Evolutionary conservation across 2,888 invertebrate species (phyloP).

Genomic region (Spicauda simplicius): DNA sequence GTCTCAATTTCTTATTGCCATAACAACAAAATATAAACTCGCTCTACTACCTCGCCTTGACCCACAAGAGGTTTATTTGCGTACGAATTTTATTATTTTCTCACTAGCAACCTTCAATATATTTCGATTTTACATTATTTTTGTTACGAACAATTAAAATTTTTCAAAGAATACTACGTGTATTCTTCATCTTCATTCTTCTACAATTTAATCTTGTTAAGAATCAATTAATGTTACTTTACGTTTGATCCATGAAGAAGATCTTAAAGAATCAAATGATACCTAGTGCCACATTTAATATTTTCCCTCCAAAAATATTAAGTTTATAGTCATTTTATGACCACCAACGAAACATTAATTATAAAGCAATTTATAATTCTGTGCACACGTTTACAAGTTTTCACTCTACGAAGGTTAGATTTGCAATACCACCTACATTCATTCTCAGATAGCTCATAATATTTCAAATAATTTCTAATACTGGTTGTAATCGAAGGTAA

Average conservation of each 20-base stretch:
- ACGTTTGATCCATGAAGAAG: no score
- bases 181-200: no score
- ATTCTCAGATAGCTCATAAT: slow-evolving; percentile 18
- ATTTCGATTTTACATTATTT: slow-evolving; percentile 3
- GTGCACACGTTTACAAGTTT: slow-evolving; percentile 7
- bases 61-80: slow-evolving; percentile 14
- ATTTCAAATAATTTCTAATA: slow-evolving; percentile 30
- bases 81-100: slow-evolving; percentile 13
- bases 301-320: no score
- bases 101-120: not conserved
- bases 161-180: no score
- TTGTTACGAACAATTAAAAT: not conserved
- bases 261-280: no score
- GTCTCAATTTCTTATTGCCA: slow-evolving; percentile 7
- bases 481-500: slow-evolving; percentile 14
- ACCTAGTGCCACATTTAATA: no score
- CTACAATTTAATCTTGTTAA: no score
- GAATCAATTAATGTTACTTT: no score
- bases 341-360: not conserved
- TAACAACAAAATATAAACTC: slow-evolving; percentile 14
- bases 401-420: slow-evolving; percentile 13
- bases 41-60: slow-evolving; percentile 21
- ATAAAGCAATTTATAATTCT: slow-evolving; percentile 2
- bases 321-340: not conserved
- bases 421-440: slow-evolving; percentile 24